Conservation (phyloP, 2,113 vertebrate genomes). For the Plotosus lineatus region DNA sequence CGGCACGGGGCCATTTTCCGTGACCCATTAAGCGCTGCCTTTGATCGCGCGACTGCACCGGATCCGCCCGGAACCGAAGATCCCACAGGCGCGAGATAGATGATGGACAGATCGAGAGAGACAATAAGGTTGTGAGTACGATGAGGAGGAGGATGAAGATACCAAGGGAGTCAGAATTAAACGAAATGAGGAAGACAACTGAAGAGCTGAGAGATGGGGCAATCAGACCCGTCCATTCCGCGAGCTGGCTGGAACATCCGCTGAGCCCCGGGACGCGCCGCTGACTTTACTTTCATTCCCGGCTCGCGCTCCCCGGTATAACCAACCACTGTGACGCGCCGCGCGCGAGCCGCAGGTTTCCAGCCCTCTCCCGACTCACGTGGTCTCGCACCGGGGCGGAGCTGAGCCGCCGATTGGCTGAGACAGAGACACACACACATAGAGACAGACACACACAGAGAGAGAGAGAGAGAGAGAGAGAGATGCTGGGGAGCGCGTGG, state of each 20-base stretch:
- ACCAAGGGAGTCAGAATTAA: slow-evolving; percentile 48
- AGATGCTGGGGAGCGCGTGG: slow-evolving; percentile 39
- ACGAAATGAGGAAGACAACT: slow-evolving; percentile 33
- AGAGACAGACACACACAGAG: slow-evolving; percentile 29
- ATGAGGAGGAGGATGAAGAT: slow-evolving; percentile 55
- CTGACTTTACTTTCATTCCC: slow-evolving; percentile 36
- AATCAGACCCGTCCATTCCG: slow-evolving; percentile 51
- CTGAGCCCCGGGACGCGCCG: background rate
- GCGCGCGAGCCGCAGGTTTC: slow-evolving; percentile 64
- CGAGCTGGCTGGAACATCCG: slow-evolving; percentile 55
- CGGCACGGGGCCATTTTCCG: slow-evolving; percentile 73
- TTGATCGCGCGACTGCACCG: slow-evolving; percentile 49
- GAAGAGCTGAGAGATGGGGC: slow-evolving; percentile 43
- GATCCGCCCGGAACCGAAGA: slow-evolving; percentile 63
- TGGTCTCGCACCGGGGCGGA: slow-evolving; percentile 54
- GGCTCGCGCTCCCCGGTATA: slow-evolving; percentile 49
- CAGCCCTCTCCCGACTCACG: slow-evolving; percentile 66
- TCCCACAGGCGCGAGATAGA: background rate
- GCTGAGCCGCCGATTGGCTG: slow-evolving; percentile 55
- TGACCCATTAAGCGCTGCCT: slow-evolving; percentile 71
- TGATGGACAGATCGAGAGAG: slow-evolving; percentile 30
- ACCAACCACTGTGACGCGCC: slow-evolving; percentile 45
- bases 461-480: slow-evolving; percentile 45
- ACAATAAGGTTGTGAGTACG: slow-evolving; percentile 43
- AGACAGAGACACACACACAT: slow-evolving; percentile 50